Base-by-base conservation (phyloP, 2,113 vertebrate genomes). In the Platysternon megacephalum region DNA sequence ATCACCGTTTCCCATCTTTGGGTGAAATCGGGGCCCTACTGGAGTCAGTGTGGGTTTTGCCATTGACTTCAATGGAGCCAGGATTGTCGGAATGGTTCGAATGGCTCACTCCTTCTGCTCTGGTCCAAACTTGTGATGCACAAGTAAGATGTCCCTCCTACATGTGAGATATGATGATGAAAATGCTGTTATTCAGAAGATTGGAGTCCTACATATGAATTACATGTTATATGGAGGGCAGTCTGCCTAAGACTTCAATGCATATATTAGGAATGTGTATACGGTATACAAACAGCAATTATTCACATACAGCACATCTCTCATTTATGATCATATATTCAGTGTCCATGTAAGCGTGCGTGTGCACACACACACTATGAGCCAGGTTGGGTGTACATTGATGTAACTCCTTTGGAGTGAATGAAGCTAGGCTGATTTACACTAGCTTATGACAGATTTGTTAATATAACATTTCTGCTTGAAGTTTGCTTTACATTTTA, bases 201-300 rank as follows among this genome's bases (percentile, higher is more conserved):
- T 10, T 79, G 22, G 29, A 79, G 35, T 8, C 3, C 2, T 26
- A 78, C 0, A 0, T n/a, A 1, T 80, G 10, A 84, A 48, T n/a
- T 52, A 39, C 19, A 22, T 72, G 65, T 5, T 44, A 29, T 21
- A 10, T 16, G 13, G 14, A 28, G 1, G 14, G 32, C 22, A 46
- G 1, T 14, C 61, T 65, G 32, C 6, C 26, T 28, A 5, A 48
- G 42, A 28, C n/a, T 89, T 32, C 14, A 68, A 32, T 1, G 5
- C 26, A 55, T 3, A 32, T 0, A 80, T 76, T 22, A 80, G 32
- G 2, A 82, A 87, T 2, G 1, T 17, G 35, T 82, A 39, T 58
- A 46, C 4, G 8, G 22, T 39, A 22, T 12, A 61, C 24, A 86
- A 49, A 11, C 80, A 79, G 21, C 46, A n/a, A 82, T 0, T 8